Conservation (phyloP, 2,888 invertebrate species). For the Pyrrhia umbra region DNA sequence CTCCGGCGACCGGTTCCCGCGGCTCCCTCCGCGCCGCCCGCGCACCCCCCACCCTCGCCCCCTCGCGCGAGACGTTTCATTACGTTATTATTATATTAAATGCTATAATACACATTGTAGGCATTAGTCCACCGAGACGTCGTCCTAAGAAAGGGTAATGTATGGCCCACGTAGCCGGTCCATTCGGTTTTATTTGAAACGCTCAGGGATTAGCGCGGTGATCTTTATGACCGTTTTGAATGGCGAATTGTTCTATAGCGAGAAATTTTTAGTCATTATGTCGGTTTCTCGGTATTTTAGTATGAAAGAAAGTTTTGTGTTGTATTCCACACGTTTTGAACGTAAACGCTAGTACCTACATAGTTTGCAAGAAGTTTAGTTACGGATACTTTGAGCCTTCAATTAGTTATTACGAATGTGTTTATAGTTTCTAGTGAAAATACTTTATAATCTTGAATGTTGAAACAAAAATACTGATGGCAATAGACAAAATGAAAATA, state of each 20-base stretch:
- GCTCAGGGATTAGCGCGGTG: constrained; percentile 77
- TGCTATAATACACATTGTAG: constrained; percentile 89
- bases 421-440: not conserved
- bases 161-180: constrained; percentile 72
- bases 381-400: constrained; percentile 9
- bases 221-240: constrained; percentile 81
- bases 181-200: constrained; percentile 79
- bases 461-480: no score
- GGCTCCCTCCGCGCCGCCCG: constrained; percentile 68
- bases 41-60: constrained; percentile 66
- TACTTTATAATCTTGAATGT: no score
- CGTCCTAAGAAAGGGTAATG: constrained; percentile 83
- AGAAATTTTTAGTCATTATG: constrained; percentile 68
- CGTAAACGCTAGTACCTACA: constrained; percentile 44
- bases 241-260: constrained; percentile 78
- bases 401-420: not conserved
- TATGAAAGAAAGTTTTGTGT: constrained; percentile 61
- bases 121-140: constrained; percentile 85
- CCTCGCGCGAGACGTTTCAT: constrained; percentile 87
- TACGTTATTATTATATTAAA: constrained; percentile 91
- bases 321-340: constrained; percentile 67
- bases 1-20: constrained; percentile 88
- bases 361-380: constrained; percentile 12
- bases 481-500: constrained; percentile 4
- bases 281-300: constrained; percentile 70